Conservation (phyloP, 1,140 invertebrate genomes). For the Mercenaria mercenaria region DNA sequence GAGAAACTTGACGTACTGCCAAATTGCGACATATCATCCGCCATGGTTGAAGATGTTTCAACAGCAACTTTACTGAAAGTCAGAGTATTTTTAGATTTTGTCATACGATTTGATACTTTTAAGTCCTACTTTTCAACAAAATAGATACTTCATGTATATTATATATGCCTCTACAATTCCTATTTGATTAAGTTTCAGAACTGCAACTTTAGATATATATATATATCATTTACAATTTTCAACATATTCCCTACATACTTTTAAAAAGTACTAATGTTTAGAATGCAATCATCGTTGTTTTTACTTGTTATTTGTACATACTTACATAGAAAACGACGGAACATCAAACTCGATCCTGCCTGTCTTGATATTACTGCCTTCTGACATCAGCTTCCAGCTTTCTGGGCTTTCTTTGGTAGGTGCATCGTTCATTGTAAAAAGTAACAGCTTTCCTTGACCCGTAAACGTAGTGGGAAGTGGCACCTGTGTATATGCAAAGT, state of each 20-base stretch:
- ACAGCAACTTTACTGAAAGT: slow-evolving; percentile 39
- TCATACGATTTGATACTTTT: too few relatives aligned
- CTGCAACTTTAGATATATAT: too few relatives aligned
- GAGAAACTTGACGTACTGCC: neutral
- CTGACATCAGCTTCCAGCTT: neutral
- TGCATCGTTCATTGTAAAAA: slow-evolving; percentile 37
- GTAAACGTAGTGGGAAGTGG: slow-evolving; percentile 1
- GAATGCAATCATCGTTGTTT: neutral
- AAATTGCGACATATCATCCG: neutral
- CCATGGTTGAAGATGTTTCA: neutral
- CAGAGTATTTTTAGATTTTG: too few relatives aligned
- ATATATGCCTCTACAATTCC: too few relatives aligned
- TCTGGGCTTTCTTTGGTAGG: slow-evolving; percentile 14
- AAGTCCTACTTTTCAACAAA: too few relatives aligned
- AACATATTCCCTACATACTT: too few relatives aligned
- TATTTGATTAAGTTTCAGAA: too few relatives aligned
- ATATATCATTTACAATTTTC: too few relatives aligned
- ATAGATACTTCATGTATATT: too few relatives aligned
- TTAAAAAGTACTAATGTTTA: neutral
- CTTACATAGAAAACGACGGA: slow-evolving; percentile 21
- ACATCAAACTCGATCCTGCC: slow-evolving; percentile 24
- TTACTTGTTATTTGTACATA: neutral
- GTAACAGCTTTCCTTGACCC: neutral
- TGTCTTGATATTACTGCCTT: neutral
- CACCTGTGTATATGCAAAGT: too few relatives aligned